Base-by-base conservation (phyloP, 2,888 invertebrate genomes). In the Lymantria dispar region DNA sequence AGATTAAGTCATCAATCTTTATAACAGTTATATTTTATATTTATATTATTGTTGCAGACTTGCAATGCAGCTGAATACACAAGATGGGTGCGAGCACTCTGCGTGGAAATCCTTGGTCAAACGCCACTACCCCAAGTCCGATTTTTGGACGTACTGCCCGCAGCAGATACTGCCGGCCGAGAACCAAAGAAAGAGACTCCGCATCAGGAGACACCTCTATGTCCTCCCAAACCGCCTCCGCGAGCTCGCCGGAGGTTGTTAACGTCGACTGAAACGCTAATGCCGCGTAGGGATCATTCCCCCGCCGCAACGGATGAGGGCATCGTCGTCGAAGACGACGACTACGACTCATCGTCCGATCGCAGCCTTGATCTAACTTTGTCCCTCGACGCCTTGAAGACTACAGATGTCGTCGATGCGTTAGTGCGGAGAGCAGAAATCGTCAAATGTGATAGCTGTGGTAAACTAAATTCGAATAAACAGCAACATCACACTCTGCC, bases 51-150 rank as follows among this genome's bases (percentile, higher is more conserved):
- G 82, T 94, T 93, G 48, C 92, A 95, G 95, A 93, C 94, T 74
- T 93, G 93, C 81, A 94, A 92, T 73, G 94, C 94, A 78, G 92
- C 93, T 68, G 93, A 94, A 68, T 95, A 95, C 81, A 93, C 94
- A 81, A 92, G 94, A 52, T 95, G 95, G 95, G 95, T 95, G 70
- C 94, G 94, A 70, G 94, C 94, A 49, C 92, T 95, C 56, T 95
- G 95, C 47, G 94, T 95, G 58, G 95, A 95, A 78, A 92, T 95
- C 59, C 94, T 95, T 61, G 93, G 95, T 2, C 95, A 95, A 78
- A 95, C 95, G 31, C 95, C 95, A 14, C 83, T 95, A 59, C 94
- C 95, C 45, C 94, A 94, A 59, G 92, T 95, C 52, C 94, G 95
- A 74, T 95, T 95, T 76, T 81, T 95, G 71, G 95, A 95, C 77